These are phyloP conservation scores for Sebastiscus albofasciatus DNA, from an alignment of 2,797 vertebrate species.

Conservation along the genomic window DNA sequence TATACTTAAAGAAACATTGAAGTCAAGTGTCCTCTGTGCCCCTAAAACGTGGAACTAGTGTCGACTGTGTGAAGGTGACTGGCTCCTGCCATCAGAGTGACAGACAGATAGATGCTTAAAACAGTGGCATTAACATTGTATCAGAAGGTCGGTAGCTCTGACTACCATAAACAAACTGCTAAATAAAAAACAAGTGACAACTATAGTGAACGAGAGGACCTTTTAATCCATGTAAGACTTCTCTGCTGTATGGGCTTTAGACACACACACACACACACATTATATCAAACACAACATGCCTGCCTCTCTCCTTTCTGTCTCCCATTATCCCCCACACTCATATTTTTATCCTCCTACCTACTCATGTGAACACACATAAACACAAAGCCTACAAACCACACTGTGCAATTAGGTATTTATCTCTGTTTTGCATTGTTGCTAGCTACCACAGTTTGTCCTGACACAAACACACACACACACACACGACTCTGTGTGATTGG, in stretches of 20 bases:
- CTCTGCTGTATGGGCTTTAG: neutral
- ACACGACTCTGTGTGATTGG: conserved; percentile 24
- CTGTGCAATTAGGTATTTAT: conserved; percentile 60
- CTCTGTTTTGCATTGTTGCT: conserved; percentile 51
- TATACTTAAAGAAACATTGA: neutral
- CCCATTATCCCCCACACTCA: conserved; percentile 53
- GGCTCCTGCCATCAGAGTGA: neutral
- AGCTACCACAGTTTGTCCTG: conserved; percentile 43
- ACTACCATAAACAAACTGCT: neutral
- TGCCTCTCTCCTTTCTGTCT: conserved; percentile 29
- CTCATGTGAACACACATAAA: conserved; percentile 60
- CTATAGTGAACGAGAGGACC: neutral
- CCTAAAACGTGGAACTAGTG: neutral
- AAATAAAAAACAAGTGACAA: neutral
- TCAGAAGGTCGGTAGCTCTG: neutral
- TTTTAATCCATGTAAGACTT: neutral
- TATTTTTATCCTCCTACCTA: conserved; percentile 72
- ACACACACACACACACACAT: neutral
- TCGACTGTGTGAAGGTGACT: neutral
- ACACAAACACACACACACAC: conserved; percentile 16
- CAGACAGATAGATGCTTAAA: neutral
- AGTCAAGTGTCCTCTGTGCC: neutral
- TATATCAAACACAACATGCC: conserved; percentile 19
- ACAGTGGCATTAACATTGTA: neutral
- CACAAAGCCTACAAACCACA: conserved; percentile 32